These are phyloP conservation scores for Mellilla xanthometata DNA, from an alignment of 2,888 invertebrate genomes.

Conservation along the genomic window DNA sequence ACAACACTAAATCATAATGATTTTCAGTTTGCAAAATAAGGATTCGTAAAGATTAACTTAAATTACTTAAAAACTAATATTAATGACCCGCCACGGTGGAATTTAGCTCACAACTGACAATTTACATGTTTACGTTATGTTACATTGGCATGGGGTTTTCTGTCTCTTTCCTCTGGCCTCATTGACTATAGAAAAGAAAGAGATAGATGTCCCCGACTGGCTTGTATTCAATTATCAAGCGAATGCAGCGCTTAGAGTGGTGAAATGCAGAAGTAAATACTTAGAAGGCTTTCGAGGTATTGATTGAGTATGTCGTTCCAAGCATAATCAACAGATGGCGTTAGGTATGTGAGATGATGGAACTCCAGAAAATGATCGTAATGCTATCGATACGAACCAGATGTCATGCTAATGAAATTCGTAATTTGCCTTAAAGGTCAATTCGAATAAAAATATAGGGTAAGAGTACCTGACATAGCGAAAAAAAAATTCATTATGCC, in stretches of 20 bases:
- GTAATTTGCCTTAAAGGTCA: too few relatives aligned
- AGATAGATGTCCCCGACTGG: slow-evolving; percentile 34
- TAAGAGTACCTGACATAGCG: too few relatives aligned
- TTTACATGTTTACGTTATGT: slow-evolving; percentile 64
- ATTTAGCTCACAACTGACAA: slow-evolving; percentile 62
- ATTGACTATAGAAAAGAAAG: slow-evolving; percentile 26
- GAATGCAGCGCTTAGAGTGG: slow-evolving; percentile 29
- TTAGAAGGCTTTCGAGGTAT: slow-evolving; percentile 27
- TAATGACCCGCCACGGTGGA: slow-evolving; percentile 51
- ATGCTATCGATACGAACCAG: neutral
- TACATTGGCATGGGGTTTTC: slow-evolving; percentile 49
- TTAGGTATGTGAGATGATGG: neutral
- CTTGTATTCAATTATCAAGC: slow-evolving; percentile 33
- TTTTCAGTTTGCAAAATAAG: slow-evolving; percentile 2
- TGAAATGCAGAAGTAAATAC: slow-evolving; percentile 28
- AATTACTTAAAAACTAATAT: slow-evolving; percentile 9
- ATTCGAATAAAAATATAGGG: too few relatives aligned
- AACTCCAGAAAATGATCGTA: neutral
- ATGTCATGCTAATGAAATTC: slow-evolving; percentile 7
- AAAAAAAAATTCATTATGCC: too few relatives aligned
- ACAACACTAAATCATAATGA: slow-evolving; percentile 1
- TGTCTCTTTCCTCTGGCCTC: slow-evolving; percentile 39
- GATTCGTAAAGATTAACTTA: slow-evolving; percentile 15
- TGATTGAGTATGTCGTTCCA: slow-evolving; percentile 24
- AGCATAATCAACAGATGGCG: slow-evolving; percentile 37